These are phyloP conservation scores for Pipistrellus pygmaeus DNA, from an alignment of 2,797 vertebrate genomes.

Conservation along the genomic window DNA sequence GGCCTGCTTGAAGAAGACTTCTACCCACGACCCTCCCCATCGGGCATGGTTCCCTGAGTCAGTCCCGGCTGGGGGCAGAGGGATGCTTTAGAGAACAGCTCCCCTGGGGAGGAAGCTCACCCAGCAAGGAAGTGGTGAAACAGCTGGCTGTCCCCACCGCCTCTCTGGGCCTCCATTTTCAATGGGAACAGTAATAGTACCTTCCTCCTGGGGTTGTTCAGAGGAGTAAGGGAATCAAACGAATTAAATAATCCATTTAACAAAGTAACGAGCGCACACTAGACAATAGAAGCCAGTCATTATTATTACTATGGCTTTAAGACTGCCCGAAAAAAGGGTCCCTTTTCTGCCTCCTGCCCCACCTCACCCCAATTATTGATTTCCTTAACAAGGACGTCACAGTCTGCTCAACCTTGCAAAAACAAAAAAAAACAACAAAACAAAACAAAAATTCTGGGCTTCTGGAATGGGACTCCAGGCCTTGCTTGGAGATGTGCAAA, in stretches of 20 bases:
- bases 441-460: neutral
- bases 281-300: neutral
- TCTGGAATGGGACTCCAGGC: neutral
- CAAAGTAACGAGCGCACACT: neutral
- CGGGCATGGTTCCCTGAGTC: neutral
- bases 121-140: neutral
- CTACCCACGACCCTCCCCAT: neutral
- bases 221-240: neutral
- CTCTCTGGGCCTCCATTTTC: neutral
- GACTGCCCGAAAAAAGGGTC: neutral
- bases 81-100: neutral
- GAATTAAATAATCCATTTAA: neutral
- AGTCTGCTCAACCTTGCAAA: neutral
- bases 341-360: neutral
- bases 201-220: neutral
- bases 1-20: neutral
- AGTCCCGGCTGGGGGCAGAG: neutral
- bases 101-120: neutral
- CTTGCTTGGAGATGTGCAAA: neutral
- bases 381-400: neutral
- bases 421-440: neutral
- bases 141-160: neutral
- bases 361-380: fast-evolving
- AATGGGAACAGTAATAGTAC: neutral
- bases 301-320: neutral